phyloP scores from a whole-genome alignment of 2,113 vertebrate genomes.

The zebrafish (Danio rerio) region DNA sequence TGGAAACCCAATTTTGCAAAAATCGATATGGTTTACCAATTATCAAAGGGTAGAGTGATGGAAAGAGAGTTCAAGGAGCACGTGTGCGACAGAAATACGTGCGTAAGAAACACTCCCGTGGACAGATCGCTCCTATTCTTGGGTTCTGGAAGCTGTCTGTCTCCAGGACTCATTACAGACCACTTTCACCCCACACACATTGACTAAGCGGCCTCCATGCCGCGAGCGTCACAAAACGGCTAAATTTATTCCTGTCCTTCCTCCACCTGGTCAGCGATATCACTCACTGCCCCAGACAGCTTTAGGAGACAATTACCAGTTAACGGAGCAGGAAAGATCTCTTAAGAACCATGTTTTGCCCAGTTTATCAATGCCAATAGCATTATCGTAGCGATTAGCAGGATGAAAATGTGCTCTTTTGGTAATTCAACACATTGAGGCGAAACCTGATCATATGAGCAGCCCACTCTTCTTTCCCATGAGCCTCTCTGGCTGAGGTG shows the following conservation, averaged over 20 bases:
- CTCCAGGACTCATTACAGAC: conserved; percentile 69
- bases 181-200: conserved; percentile 60
- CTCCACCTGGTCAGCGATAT: conserved; percentile 74
- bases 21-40: conserved; percentile 79
- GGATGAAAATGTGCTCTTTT: conserved; percentile 81
- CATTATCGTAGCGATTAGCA: conserved; percentile 79
- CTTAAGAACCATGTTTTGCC: conserved; percentile 78
- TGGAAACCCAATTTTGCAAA: conserved; percentile 80
- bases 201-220: conserved; percentile 42
- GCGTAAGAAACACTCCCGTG: conserved; percentile 46
- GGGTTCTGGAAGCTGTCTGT: conserved; percentile 69
- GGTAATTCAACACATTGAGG: conserved; percentile 80
- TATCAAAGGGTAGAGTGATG: conserved; percentile 67
- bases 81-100: conserved; percentile 56
- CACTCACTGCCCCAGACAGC: conserved; percentile 73
- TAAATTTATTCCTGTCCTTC: conserved; percentile 72
- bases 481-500: conserved; percentile 69
- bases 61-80: conserved; percentile 38
- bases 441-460: conserved; percentile 77
- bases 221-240: conserved; percentile 65
- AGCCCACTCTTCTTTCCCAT: conserved; percentile 64
- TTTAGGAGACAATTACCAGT: conserved; percentile 79
- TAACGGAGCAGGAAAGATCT: conserved; percentile 74
- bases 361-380: conserved; percentile 80
- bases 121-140: conserved; percentile 64